Percentiles rank a stretch among this genome's conserved stretches.
phyloP scores from a whole-genome alignment of 2,888 invertebrate genomes.

The Exephanes ischioxanthus region DNA sequence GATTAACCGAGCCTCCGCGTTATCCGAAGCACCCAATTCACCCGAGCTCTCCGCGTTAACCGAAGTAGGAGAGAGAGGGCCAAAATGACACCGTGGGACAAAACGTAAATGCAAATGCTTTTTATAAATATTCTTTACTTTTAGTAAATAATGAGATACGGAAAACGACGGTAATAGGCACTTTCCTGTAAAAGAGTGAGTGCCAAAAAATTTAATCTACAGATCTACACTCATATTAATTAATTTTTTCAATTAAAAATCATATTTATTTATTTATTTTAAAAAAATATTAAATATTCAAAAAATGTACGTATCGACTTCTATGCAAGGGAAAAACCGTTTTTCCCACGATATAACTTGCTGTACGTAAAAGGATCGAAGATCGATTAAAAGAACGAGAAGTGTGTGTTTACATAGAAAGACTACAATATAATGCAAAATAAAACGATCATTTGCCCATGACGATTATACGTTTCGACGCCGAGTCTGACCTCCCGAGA shows the following conservation, averaged over 20 bases:
- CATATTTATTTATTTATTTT: no score
- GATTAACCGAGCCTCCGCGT: no score
- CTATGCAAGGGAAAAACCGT: not conserved
- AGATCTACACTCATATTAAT: no score
- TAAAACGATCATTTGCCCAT: not conserved
- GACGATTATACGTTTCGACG: slow-evolving; percentile 2
- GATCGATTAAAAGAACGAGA: slow-evolving; percentile 6
- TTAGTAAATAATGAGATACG: not conserved
- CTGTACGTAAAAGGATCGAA: not conserved
- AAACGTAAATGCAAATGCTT: no score
- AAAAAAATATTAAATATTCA: not conserved
- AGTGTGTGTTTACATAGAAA: not conserved
- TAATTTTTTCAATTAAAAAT: no score
- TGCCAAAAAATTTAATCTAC: no score
- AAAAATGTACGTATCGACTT: not conserved
- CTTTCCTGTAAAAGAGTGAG: no score
- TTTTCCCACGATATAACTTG: not conserved
- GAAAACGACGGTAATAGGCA: not conserved
- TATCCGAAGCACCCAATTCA: no score
- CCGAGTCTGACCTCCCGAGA: not conserved
- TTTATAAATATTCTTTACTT: not conserved
- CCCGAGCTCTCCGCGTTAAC: no score
- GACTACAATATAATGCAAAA: not conserved
- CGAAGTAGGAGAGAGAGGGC: no score
- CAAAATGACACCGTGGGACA: no score